A percentile compares a stretch with the other conserved stretches of the same genome.
phyloP scores from a whole-genome alignment of 1,140 invertebrate genomes.

The Aphelenchoides fujianensis region DNA sequence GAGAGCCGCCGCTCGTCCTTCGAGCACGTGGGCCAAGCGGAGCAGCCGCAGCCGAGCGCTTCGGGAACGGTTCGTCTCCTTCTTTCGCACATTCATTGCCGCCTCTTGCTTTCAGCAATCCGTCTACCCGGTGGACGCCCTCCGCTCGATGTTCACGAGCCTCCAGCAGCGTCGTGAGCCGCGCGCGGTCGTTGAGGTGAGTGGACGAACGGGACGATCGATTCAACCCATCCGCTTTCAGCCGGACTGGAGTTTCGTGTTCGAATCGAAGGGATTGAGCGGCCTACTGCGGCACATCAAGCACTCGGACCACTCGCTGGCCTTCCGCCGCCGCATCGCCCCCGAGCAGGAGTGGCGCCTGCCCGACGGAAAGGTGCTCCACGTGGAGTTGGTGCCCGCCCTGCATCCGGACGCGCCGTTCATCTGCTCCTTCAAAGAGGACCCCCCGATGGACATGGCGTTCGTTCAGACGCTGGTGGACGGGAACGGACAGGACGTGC shows the following conservation, averaged over 20 bases:
- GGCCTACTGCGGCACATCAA: neutral
- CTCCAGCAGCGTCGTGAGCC: neutral
- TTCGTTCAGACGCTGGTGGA: slow-evolving; percentile 11
- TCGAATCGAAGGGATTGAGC: neutral
- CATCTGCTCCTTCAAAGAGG: neutral
- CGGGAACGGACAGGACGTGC: neutral
- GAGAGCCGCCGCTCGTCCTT: neutral
- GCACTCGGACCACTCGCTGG: neutral
- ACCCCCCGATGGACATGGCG: neutral
- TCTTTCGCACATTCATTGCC: neutral
- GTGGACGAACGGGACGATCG: neutral
- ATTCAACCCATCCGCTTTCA: neutral
- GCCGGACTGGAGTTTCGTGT: slow-evolving; percentile 9
- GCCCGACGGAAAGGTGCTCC: neutral
- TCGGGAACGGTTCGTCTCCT: too few relatives aligned
- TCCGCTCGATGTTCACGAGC: slow-evolving; percentile 1
- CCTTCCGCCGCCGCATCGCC: neutral
- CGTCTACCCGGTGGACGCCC: neutral
- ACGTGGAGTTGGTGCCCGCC: neutral
- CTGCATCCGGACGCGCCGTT: slow-evolving; percentile 4
- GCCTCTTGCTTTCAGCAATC: neutral
- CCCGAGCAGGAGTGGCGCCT: neutral
- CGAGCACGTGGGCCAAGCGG: neutral
- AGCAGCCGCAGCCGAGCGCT: neutral
- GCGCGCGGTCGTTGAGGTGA: neutral